Conservation (phyloP, 2,888 invertebrate species). For the Coenonympha arcania region DNA sequence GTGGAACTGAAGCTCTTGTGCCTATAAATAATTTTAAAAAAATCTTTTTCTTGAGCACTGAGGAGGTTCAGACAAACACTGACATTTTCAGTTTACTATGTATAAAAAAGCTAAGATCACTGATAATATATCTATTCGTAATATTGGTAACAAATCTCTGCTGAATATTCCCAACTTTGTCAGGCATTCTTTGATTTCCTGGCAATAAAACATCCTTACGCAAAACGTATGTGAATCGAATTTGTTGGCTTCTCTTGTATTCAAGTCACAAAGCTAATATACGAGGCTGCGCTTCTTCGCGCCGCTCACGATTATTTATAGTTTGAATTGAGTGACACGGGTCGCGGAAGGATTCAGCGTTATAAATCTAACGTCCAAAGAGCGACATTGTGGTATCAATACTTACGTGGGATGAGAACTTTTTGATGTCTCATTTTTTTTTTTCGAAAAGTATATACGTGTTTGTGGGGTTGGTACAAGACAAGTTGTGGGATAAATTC, state of each 20-base stretch:
- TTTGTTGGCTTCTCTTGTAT: conserved; percentile 32
- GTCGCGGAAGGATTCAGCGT: conserved; percentile 44
- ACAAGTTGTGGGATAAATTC: too few relatives aligned
- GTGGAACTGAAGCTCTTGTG: too few relatives aligned
- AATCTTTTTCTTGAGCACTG: too few relatives aligned
- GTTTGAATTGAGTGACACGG: conserved; percentile 56
- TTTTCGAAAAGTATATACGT: too few relatives aligned
- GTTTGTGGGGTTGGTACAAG: too few relatives aligned
- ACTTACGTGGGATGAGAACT: background rate
- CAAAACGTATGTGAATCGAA: conserved; percentile 3
- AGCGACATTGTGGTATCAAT: background rate
- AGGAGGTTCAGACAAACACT: too few relatives aligned
- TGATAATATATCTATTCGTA: too few relatives aligned
- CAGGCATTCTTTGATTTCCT: background rate
- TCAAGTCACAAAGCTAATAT: conserved; percentile 47
- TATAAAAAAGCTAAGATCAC: too few relatives aligned
- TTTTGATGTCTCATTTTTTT: background rate
- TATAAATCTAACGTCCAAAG: conserved; percentile 7
- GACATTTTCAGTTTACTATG: too few relatives aligned
- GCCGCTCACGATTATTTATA: conserved; percentile 51
- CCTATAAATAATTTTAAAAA: too few relatives aligned
- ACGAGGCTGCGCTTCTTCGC: conserved; percentile 42
- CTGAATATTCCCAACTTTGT: background rate
- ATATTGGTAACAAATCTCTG: too few relatives aligned
- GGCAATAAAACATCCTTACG: conserved; percentile 3